These are phyloP conservation scores for Triops longicaudatus DNA, from an alignment of 1,140 invertebrate species.

Conservation along the genomic window DNA sequence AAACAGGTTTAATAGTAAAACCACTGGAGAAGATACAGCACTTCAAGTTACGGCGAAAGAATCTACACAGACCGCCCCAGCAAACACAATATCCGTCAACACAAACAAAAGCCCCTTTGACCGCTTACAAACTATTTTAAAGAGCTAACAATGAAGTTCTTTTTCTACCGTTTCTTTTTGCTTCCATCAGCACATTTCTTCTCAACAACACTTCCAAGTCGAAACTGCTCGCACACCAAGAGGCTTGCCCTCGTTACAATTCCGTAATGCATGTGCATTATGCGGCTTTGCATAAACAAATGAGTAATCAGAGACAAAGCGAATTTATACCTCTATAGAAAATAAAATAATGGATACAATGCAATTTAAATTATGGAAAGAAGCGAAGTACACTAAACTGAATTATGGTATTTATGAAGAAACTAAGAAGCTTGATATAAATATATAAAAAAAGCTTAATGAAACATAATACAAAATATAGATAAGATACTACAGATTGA, in stretches of 20 bases:
- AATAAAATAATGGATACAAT: background rate
- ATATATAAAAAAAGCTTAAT: too few species aligned
- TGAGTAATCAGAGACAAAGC: background rate
- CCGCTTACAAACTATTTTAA: background rate
- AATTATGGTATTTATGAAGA: too few species aligned
- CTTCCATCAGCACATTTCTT: background rate
- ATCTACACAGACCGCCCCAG: background rate
- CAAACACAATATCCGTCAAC: background rate
- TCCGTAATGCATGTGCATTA: background rate
- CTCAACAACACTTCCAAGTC: background rate
- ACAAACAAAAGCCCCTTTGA: background rate
- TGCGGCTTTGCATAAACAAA: too few species aligned
- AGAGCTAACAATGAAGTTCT: background rate
- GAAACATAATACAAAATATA: too few species aligned
- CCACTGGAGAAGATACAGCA: too few species aligned
- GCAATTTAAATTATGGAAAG: too few species aligned
- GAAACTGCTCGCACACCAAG: background rate
- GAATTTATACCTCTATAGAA: background rate
- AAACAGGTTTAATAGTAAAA: too few species aligned
- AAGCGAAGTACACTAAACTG: too few species aligned
- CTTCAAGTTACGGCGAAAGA: too few species aligned
- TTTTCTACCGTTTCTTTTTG: background rate
- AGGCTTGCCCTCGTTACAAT: background rate
- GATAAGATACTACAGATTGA: too few species aligned
- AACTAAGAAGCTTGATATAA: too few species aligned